Evolutionary conservation across 2,888 invertebrate genomes (phyloP), one percentile per base, ranked within the genome.

Genomic region (Eretmocerus hayati): DNA sequence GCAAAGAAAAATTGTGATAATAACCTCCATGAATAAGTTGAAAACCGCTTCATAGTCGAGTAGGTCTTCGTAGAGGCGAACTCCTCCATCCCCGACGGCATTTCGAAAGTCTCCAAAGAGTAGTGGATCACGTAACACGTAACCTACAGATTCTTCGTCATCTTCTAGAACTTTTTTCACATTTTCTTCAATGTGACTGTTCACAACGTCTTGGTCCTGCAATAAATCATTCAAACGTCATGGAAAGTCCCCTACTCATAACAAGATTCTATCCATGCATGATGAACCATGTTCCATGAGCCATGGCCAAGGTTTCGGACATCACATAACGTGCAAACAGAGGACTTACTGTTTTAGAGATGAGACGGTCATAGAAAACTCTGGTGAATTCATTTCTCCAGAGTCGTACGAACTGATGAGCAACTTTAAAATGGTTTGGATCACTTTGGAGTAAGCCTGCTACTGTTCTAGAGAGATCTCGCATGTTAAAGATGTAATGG

Each of bases 401-500:
- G 20, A 90, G 84, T 6, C 94, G 77, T 2, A 91, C 77, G 26
- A 94, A 79, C 52, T 87, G 83, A 15, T 83, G 79, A 18, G 77
- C 72, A 46, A 78, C 80, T 42, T 78, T 77, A 70, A 87, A 90
- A 62, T 80, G 79, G 54, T 77, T 79, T 0, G 88, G 83, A 33
- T 82, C 80, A 9, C 87, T 88, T 52, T 87, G 81, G 46, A 87
- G 81, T 66, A 94, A 69, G 1, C 94, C 93, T 13, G 85, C 85
- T 58, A 82, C 84, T 53, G 94, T 82, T 48, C 91, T 80, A 1
- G 92, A 92, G 58, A 94, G 72, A 74, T 94, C 94, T 38, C 92
- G 81, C 71, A 94, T 79, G 73, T 93, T 93, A 75, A 93, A 94
- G 58, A 92, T 88, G 73, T 94, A 94, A 74, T 94, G 93, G 74